A percentile compares a stretch with the other conserved stretches of the same genome.
These are phyloP conservation scores for Gadus chalcogrammus DNA, from an alignment of 2,113 vertebrate species.

Conservation along the genomic window DNA sequence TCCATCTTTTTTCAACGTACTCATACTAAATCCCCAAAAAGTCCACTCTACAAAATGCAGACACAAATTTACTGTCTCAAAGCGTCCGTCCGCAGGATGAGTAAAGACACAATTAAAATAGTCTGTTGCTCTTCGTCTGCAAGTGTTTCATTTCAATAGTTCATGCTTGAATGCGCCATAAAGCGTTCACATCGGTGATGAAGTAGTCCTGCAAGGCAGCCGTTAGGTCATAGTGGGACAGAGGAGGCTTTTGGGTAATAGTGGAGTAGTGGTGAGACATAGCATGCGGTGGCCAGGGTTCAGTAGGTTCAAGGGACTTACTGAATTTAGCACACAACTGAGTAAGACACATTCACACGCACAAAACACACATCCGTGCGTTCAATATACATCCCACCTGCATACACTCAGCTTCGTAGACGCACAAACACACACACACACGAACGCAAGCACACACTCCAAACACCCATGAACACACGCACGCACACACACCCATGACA, in stretches of 20 bases:
- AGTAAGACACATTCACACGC: neutral
- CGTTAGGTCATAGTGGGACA: constrained; percentile 55
- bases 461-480: too few species aligned
- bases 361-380: neutral
- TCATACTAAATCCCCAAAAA: too few species aligned
- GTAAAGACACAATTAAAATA: too few species aligned
- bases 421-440: neutral
- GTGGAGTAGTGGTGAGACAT: neutral
- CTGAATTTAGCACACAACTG: neutral
- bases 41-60: too few species aligned
- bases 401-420: neutral
- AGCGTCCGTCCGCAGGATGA: too few species aligned
- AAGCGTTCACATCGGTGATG: neutral
- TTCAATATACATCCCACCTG: neutral
- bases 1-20: too few species aligned
- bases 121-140: too few species aligned
- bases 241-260: neutral
- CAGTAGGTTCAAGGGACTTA: neutral
- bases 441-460: too few species aligned
- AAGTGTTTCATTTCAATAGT: too few species aligned
- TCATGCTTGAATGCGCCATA: neutral
- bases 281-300: constrained; percentile 34
- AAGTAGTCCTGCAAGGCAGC: constrained; percentile 5
- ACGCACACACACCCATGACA: too few species aligned
- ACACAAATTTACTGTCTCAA: too few species aligned